A percentile compares a stretch with the other conserved stretches of the same genome.
phyloP scores from a whole-genome alignment of 2,113 vertebrate genomes.

The Azemiops feae region DNA sequence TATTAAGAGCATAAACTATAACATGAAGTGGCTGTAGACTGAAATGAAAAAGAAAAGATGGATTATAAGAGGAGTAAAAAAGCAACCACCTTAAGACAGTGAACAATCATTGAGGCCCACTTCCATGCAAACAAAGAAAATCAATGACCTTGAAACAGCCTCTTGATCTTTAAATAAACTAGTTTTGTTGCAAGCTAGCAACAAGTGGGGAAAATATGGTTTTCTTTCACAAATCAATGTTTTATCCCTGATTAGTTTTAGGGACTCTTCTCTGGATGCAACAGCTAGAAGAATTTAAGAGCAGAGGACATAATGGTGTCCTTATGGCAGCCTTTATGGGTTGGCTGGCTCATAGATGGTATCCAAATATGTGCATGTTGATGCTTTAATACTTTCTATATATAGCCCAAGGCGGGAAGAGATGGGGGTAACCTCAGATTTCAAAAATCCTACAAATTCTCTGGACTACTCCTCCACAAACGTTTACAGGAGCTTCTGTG shows the following conservation, averaged over 20 bases:
- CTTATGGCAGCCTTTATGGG: background rate
- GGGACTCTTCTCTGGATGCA: background rate
- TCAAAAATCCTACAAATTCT: constrained; percentile 28
- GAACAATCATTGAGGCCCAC: background rate
- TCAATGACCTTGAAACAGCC: constrained; percentile 27
- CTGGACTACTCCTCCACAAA: background rate
- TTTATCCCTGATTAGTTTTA: background rate
- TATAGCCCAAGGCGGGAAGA: constrained; percentile 21
- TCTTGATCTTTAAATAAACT: constrained; percentile 8
- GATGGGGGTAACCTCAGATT: too few relatives aligned
- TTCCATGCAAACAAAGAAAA: constrained; percentile 32
- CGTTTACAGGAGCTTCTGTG: background rate
- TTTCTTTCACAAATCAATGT: background rate
- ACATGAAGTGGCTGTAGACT: background rate
- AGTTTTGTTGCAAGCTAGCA: background rate
- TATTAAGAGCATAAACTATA: constrained; percentile 33
- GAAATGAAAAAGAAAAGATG: background rate
- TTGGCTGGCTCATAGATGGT: background rate
- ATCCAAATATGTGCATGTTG: background rate
- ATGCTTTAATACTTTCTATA: constrained; percentile 26
- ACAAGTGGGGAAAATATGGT: background rate
- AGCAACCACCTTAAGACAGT: constrained; percentile 10
- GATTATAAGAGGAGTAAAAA: background rate
- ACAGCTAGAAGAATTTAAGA: background rate
- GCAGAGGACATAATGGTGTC: background rate